phyloP scores from a whole-genome alignment of 2,888 invertebrate genomes.

The Abscondita cerata region DNA sequence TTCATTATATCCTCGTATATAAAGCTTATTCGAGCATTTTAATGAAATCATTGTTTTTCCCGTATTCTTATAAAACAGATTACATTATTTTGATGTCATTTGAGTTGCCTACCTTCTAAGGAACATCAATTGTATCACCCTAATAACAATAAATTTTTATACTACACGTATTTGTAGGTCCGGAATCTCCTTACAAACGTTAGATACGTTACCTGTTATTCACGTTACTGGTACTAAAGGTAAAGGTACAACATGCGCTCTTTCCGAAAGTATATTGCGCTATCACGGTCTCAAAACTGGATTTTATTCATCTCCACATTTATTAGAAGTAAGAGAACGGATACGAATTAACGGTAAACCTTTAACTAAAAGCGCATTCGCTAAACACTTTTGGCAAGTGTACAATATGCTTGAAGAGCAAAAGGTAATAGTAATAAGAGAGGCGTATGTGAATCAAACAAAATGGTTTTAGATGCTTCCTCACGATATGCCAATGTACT shows the following conservation, averaged over 20 bases:
- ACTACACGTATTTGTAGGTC: too few species aligned
- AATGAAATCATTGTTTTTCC: too few species aligned
- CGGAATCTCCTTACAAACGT: slow-evolving; percentile 68
- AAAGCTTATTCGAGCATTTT: too few species aligned
- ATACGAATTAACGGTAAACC: slow-evolving; percentile 87
- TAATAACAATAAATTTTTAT: too few species aligned
- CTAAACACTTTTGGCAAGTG: slow-evolving; percentile 81
- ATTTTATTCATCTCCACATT: slow-evolving; percentile 95
- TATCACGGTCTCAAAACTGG: slow-evolving; percentile 87
- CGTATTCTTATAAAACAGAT: too few species aligned
- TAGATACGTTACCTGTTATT: slow-evolving; percentile 83
- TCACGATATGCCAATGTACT: slow-evolving; percentile 88
- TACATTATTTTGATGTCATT: too few species aligned
- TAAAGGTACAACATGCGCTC: slow-evolving; percentile 95
- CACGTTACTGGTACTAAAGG: slow-evolving; percentile 98
- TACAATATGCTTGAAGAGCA: slow-evolving; percentile 67
- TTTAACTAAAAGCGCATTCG: slow-evolving; percentile 75
- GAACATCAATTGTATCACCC: too few species aligned
- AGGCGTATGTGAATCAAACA: neutral
- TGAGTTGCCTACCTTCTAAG: too few species aligned
- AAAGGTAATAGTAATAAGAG: too few species aligned
- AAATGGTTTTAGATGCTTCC: slow-evolving; percentile 13
- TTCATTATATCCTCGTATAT: too few species aligned
- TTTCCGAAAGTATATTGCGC: slow-evolving; percentile 87
- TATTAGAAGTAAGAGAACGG: slow-evolving; percentile 90